Percentiles rank a stretch among this genome's conserved stretches.
Conservation (phyloP, 2,888 invertebrate species). For the Oxycera nigricornis region DNA sequence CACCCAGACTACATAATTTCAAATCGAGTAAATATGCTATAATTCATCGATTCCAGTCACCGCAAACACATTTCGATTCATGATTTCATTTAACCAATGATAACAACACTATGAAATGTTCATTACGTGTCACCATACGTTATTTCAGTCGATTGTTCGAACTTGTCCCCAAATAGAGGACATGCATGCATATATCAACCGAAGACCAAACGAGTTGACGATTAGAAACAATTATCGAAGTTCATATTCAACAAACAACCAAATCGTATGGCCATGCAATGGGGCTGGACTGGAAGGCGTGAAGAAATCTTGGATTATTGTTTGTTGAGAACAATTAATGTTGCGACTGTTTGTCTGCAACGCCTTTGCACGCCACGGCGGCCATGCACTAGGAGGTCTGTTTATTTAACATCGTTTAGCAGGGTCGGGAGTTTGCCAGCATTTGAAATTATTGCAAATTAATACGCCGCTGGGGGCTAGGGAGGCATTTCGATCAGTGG, state of each 20-base stretch:
- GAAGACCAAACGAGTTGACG: not conserved
- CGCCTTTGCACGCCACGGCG: not conserved
- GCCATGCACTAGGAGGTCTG: not conserved
- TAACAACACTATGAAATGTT: no score
- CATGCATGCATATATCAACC: not conserved
- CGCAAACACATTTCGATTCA: no score
- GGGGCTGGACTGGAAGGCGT: not conserved
- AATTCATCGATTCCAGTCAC: no score
- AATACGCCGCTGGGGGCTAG: not conserved
- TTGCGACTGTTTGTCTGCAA: not conserved
- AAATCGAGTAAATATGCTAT: no score
- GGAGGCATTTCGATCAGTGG: not conserved
- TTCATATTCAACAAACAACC: not conserved
- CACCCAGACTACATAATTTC: no score
- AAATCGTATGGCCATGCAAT: not conserved
- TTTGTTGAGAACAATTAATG: not conserved
- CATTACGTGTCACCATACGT: no score
- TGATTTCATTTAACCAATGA: no score
- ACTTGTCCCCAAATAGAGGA: no score
- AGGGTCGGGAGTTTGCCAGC: not conserved
- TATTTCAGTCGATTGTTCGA: not conserved
- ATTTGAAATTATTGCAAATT: slow-evolving; percentile 1
- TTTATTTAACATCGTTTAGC: not conserved
- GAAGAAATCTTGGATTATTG: not conserved
- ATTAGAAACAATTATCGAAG: not conserved